phyloP scores from a whole-genome alignment of 2,113 vertebrate genomes.

The Amblyornis subalaris region DNA sequence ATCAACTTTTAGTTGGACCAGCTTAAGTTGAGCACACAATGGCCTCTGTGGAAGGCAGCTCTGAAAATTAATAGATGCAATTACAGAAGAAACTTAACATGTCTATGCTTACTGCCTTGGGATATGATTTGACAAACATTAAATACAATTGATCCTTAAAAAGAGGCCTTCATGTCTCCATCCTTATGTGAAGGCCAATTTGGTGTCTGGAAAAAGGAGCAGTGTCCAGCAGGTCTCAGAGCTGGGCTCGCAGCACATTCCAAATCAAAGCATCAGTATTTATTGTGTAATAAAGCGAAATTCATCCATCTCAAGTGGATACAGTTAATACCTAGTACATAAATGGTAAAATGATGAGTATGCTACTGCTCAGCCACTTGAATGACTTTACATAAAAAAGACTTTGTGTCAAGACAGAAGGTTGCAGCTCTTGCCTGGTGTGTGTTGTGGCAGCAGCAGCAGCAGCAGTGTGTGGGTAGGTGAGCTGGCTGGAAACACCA shows the following conservation, averaged over 20 bases:
- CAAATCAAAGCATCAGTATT: neutral
- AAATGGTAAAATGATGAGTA: neutral
- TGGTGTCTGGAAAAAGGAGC: neutral
- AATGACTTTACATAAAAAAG: neutral
- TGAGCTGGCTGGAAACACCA: neutral
- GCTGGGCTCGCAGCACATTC: accelerated
- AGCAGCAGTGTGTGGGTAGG: neutral
- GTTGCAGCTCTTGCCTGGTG: neutral
- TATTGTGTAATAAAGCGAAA: neutral
- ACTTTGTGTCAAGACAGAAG: neutral
- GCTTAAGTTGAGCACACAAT: neutral
- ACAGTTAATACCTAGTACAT: neutral
- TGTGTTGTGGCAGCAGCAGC: neutral
- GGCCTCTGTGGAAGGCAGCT: neutral
- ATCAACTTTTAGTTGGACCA: neutral
- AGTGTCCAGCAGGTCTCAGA: neutral
- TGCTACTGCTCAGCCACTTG: neutral
- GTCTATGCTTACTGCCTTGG: neutral
- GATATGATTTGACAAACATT: neutral
- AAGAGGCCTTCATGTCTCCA: neutral
- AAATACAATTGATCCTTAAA: neutral
- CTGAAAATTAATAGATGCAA: neutral
- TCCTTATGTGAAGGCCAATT: neutral
- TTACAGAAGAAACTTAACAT: neutral
- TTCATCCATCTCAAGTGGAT: neutral